A percentile compares a stretch with the other conserved stretches of the same genome.
These are phyloP conservation scores for Mythimna albipuncta DNA, from an alignment of 2,888 invertebrate species.

Conservation along the genomic window DNA sequence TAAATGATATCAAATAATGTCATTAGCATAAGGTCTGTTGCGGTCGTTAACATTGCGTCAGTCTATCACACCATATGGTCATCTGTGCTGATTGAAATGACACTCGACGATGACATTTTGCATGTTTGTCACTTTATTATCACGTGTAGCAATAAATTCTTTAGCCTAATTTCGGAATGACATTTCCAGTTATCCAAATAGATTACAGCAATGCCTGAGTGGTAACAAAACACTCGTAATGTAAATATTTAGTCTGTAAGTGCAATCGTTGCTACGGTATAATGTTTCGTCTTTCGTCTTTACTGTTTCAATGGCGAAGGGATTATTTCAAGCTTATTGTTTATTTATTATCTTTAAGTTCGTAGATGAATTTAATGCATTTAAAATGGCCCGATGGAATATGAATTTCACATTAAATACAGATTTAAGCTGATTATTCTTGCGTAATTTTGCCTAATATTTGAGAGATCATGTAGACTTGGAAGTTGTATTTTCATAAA, in stretches of 20 bases:
- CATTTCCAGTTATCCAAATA: constrained; percentile 52
- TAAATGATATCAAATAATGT: constrained; percentile 64
- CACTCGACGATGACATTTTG: constrained; percentile 55
- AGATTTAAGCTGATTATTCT: constrained; percentile 23
- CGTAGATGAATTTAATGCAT: constrained; percentile 25
- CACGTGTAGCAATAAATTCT: constrained; percentile 22
- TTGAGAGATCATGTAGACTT: background rate
- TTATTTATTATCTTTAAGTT: constrained; percentile 36
- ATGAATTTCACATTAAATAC: constrained; percentile 26
- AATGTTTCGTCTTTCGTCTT: constrained; percentile 32
- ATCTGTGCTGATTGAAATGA: constrained; percentile 57
- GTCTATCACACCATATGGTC: constrained; percentile 72
- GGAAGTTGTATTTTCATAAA: constrained; percentile 28
- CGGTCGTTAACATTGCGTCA: constrained; percentile 71
- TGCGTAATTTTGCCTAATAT: constrained; percentile 5
- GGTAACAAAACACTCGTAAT: constrained; percentile 38
- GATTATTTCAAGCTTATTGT: constrained; percentile 41
- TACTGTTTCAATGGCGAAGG: constrained; percentile 37
- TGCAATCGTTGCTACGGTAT: constrained; percentile 43
- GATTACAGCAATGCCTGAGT: constrained; percentile 43
- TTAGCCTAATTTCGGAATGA: constrained; percentile 31
- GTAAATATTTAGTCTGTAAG: constrained; percentile 60
- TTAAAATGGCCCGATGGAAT: background rate
- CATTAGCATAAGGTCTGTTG: constrained; percentile 65
- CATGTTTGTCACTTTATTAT: constrained; percentile 38